Evolutionary conservation across 2,113 vertebrate species (phyloP), one percentile per base, ranked within the genome.

Genomic region (Chelonoidis abingdonii): DNA sequence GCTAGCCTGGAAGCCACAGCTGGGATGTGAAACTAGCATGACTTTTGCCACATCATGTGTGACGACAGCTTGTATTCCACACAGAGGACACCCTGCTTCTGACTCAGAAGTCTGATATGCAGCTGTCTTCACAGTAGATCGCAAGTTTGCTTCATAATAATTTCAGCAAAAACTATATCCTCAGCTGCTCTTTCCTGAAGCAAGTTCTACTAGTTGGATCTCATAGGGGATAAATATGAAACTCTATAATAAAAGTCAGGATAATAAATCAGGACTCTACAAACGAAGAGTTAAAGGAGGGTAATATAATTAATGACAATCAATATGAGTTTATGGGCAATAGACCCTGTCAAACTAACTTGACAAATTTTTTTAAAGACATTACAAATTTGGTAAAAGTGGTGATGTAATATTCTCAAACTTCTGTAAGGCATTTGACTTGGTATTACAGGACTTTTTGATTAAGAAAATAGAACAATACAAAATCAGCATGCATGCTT

Each of bases 61-160:
- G 62, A 86, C 69, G 91, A n/a, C 56, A 89, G 88, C 41, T 91
- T 82, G 84, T 92, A 25, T 59, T 90, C 69, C 57, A 57, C 84
- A 90, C 25, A 57, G 19, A 92, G 47, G 59, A 76, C 12, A 84
- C 1, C 16, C 88, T 84, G 10, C 29, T 91, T 57, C 84, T 52
- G 31, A 83, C 7, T 87, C 80, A 78, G 44, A 87, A 94, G 57
- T 38, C 31, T 94, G 76, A 50, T 79, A 78, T 91, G 56, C 79
- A 91, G 69, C 62, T 81, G 47, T 83, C 91, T 81, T 80, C 80
- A 52, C 41, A 86, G 47, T 27, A 85, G 76, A 79, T 89, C 29
- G 83, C 65, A 94, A 94, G 79, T 92, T 92, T 83, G 24, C 65
- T 82, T 21, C n/a, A 94, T 89, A 83, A 62, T 5, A 91, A 35